Evolutionary conservation across 2,113 vertebrate genomes (phyloP), one percentile per base, ranked within the genome.

Genomic region (Acanthisitta chloris): DNA sequence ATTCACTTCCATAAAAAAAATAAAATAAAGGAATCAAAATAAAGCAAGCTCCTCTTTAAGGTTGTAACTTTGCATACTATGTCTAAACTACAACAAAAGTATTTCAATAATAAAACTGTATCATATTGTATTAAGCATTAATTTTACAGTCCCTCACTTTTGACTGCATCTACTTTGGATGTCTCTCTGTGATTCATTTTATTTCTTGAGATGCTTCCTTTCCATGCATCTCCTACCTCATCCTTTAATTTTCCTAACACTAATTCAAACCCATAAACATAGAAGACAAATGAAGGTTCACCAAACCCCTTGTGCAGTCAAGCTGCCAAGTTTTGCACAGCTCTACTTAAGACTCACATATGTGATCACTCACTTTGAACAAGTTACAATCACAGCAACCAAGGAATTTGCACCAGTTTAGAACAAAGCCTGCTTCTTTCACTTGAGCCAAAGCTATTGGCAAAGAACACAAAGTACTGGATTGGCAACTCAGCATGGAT

Each of bases 321-420:
- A 70, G 88, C 95, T 97, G 96, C 97, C 96, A 97, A 96, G 86
- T 93, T 96, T 88, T 97, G 90, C 96, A 96, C 91, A 90, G 95
- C 86, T 93, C 95, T 96, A 96, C 95, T 96, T 92, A 94, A 94
- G 88, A 77, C 91, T 96, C 94, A 94, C 61, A 93, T 95, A 83
- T 92, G 83, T 83, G 69, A 96, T 93, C 85, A 96, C 94, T 96
- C 93, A 96, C 86, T 97, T 97, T 86, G 96, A 97, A 96, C 77
- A 96, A 96, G 82, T 48, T 97, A 97, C 96, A 96, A 96, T 96
- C 96, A 94, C 84, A 96, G 96, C 91, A 97, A 96, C 95, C 88
- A 97, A 96, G 93, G 82, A 90, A 65, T 93, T 90, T 97, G 94
- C 95, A 97, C 96, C 95, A 97, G 97, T 97, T 97, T 95, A 96